phyloP scores from a whole-genome alignment of 2,888 invertebrate species.

The Operophtera brumata region DNA sequence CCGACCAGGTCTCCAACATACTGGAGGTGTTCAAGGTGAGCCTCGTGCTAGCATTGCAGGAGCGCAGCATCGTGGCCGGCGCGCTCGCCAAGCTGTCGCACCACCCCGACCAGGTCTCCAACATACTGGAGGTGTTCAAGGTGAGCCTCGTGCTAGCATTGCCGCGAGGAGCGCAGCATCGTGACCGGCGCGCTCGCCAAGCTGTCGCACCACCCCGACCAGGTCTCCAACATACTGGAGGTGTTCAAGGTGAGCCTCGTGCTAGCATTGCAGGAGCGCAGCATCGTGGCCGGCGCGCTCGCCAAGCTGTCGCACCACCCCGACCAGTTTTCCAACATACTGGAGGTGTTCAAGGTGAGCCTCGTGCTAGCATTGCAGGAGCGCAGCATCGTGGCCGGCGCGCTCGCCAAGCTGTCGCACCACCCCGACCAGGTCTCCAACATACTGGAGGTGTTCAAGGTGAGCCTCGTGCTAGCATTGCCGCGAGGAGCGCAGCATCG shows the following conservation, averaged over 20 bases:
- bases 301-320: conserved; percentile 84
- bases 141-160: neutral
- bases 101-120: conserved; percentile 83
- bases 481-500: conserved; percentile 82
- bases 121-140: conserved; percentile 85
- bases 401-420: conserved; percentile 84
- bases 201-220: conserved; percentile 83
- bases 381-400: conserved; percentile 81
- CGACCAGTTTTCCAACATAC: conserved; percentile 84
- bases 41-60: conserved; percentile 52
- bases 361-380: conserved; percentile 63
- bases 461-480: neutral
- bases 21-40: conserved; percentile 81
- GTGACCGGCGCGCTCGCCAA: conserved; percentile 85
- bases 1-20: conserved; percentile 85
- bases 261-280: conserved; percentile 77
- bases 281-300: conserved; percentile 82
- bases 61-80: conserved; percentile 82
- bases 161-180: conserved; percentile 82
- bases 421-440: conserved; percentile 85
- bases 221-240: conserved; percentile 84
- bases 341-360: conserved; percentile 81
- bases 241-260: conserved; percentile 73
- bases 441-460: conserved; percentile 83
- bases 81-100: conserved; percentile 85